A percentile compares a stretch with the other conserved stretches of the same genome.
These are phyloP conservation scores for Drosophila melanosoma DNA, from an alignment of 2,888 invertebrate genomes.

Conservation along the genomic window DNA sequence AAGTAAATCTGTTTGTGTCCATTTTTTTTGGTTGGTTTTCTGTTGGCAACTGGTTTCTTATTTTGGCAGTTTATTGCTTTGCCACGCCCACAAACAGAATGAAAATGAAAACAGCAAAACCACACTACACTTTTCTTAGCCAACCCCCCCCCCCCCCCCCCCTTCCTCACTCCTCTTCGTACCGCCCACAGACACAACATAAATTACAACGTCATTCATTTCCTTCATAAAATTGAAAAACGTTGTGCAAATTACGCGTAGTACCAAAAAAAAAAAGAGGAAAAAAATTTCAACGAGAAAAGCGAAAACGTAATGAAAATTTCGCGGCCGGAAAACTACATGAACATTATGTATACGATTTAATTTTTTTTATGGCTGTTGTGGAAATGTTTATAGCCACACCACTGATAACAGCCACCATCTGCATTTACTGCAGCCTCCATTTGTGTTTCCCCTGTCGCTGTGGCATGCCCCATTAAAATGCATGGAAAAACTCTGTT, in stretches of 20 bases:
- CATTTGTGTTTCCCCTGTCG: neutral
- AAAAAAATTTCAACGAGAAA: constrained; percentile 13
- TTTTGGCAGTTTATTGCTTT: constrained; percentile 48
- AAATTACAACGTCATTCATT: constrained; percentile 77
- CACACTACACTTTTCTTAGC: neutral
- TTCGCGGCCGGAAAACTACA: constrained; percentile 64
- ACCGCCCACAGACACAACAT: constrained; percentile 49
- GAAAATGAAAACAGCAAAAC: neutral
- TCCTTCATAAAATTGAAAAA: constrained; percentile 81
- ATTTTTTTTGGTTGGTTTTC: constrained; percentile 41
- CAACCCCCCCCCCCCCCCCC: too few species aligned
- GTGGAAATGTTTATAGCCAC: constrained; percentile 14
- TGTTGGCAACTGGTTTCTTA: constrained; percentile 21
- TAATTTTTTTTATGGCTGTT: constrained; percentile 20
- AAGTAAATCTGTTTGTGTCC: constrained; percentile 62
- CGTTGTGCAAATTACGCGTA: constrained; percentile 78
- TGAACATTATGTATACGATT: constrained; percentile 21
- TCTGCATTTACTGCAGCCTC: constrained; percentile 15
- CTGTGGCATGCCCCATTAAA: constrained; percentile 40
- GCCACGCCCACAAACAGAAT: constrained; percentile 19
- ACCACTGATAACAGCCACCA: constrained; percentile 29
- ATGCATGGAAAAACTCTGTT: constrained; percentile 18
- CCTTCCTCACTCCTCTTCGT: too few species aligned
- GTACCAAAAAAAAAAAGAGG: constrained; percentile 39
- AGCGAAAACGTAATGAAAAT: constrained; percentile 58